Evolutionary conservation across 2,888 invertebrate species (phyloP).

Genomic region (Sepioteuthis lessoniana): DNA sequence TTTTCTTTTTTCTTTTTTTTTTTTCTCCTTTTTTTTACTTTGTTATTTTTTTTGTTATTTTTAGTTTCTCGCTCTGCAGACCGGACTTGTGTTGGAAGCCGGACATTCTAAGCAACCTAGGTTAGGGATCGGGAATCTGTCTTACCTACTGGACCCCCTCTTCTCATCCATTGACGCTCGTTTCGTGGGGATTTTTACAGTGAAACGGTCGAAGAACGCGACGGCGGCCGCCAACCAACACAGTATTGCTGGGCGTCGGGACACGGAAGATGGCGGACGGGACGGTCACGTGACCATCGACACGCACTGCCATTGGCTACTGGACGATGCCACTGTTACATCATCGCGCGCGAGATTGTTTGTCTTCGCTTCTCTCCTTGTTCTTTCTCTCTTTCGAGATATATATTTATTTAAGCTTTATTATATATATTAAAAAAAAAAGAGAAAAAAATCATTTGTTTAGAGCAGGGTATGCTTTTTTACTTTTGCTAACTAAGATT

Average conservation of each 20-base stretch:
- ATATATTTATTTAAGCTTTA: neutral
- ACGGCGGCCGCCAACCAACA: slow-evolving; percentile 36
- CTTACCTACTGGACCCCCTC: slow-evolving; percentile 66
- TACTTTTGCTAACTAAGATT: too few species aligned
- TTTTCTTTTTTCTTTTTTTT: neutral
- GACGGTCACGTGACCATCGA: slow-evolving; percentile 57
- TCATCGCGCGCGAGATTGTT: slow-evolving; percentile 41
- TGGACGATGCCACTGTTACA: slow-evolving; percentile 25
- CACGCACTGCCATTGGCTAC: neutral
- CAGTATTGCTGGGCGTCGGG: slow-evolving; percentile 49
- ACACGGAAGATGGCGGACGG: slow-evolving; percentile 61
- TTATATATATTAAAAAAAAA: too few species aligned
- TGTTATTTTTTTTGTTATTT: neutral
- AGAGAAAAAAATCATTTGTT: too few species aligned
- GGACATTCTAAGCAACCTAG: neutral
- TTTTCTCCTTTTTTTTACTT: neutral
- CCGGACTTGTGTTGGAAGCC: slow-evolving; percentile 6
- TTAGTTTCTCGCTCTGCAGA: neutral
- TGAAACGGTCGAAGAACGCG: slow-evolving; percentile 8
- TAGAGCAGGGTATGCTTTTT: too few species aligned
- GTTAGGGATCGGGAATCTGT: slow-evolving; percentile 44
- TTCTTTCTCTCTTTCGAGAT: neutral
- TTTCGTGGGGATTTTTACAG: slow-evolving; percentile 43
- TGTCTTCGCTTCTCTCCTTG: neutral
- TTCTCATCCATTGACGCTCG: slow-evolving; percentile 66